Conservation (phyloP, 2,888 invertebrate species). For the Stenotaenia linearis region DNA sequence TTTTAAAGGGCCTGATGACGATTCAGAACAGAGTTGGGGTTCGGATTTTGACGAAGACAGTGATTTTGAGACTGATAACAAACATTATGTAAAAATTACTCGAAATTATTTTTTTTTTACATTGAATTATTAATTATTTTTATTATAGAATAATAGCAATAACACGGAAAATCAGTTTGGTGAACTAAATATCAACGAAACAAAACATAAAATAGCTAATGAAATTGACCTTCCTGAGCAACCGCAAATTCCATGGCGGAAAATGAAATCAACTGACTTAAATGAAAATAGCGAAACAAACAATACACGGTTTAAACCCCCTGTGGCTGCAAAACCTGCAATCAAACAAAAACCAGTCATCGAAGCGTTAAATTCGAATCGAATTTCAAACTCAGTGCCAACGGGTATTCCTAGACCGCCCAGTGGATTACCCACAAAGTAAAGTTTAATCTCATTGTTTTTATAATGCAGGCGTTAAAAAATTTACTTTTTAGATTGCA, state of each 20-base stretch:
- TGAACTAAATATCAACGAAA: neutral
- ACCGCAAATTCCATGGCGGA: neutral
- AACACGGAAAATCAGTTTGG: neutral
- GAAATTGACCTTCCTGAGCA: neutral
- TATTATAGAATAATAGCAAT: neutral
- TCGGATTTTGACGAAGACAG: conserved; percentile 39
- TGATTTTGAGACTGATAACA: conserved; percentile 36
- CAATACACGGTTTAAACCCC: neutral
- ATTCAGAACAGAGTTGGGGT: conserved; percentile 35
- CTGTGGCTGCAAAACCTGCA: neutral
- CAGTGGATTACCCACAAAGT: neutral
- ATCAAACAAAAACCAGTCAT: conserved; percentile 15
- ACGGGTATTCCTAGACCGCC: neutral
- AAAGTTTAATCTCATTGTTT: neutral
- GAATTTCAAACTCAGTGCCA: conserved; percentile 16
- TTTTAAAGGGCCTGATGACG: neutral
- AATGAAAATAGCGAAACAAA: neutral
- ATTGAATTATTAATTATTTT: neutral
- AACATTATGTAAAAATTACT: neutral
- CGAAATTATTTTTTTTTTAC: neutral
- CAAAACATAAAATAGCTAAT: neutral
- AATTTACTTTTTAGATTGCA: neutral
- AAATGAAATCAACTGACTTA: neutral
- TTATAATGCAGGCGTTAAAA: neutral
- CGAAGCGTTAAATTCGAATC: conserved; percentile 29